Evolutionary conservation across 2,113 vertebrate species (phyloP).

Genomic region (Apaloderma vittatum): DNA sequence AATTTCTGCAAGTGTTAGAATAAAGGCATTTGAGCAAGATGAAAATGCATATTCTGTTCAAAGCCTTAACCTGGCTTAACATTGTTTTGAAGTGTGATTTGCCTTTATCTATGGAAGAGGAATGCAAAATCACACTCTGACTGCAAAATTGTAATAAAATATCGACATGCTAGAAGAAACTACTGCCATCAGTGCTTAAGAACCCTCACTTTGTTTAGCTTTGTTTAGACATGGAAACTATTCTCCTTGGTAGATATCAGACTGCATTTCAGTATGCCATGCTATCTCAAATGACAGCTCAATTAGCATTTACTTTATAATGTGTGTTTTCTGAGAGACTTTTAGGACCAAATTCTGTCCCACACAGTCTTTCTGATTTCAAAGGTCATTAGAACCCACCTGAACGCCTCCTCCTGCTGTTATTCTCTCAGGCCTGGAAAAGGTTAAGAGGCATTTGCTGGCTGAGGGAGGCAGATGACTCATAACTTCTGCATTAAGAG

Average conservation of each 20-base stretch:
- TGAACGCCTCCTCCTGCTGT: conserved; percentile 14
- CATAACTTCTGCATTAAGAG: conserved; percentile 30
- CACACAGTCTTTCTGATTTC: not conserved
- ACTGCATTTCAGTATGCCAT: not conserved
- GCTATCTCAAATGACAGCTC: conserved; percentile 4
- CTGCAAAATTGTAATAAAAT: not conserved
- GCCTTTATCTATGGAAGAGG: not conserved
- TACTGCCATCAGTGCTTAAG: not conserved
- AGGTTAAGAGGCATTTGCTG: conserved; percentile 47
- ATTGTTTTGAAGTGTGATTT: not conserved
- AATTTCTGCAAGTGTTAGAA: not conserved
- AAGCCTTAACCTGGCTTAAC: not conserved
- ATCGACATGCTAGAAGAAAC: not conserved
- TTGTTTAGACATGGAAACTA: not conserved
- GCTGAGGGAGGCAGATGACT: conserved; percentile 33
- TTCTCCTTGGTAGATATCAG: not conserved
- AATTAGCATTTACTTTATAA: conserved; percentile 39
- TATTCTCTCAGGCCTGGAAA: conserved; percentile 41
- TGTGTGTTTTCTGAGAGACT: not conserved
- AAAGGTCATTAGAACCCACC: conserved; percentile 29
- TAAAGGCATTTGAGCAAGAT: not conserved
- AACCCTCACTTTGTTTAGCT: not conserved
- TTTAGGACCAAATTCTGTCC: conserved; percentile 23
- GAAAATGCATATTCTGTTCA: not conserved
- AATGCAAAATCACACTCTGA: not conserved